phyloP scores from a whole-genome alignment of 2,888 invertebrate genomes.

The Petrophora chlorosata region DNA sequence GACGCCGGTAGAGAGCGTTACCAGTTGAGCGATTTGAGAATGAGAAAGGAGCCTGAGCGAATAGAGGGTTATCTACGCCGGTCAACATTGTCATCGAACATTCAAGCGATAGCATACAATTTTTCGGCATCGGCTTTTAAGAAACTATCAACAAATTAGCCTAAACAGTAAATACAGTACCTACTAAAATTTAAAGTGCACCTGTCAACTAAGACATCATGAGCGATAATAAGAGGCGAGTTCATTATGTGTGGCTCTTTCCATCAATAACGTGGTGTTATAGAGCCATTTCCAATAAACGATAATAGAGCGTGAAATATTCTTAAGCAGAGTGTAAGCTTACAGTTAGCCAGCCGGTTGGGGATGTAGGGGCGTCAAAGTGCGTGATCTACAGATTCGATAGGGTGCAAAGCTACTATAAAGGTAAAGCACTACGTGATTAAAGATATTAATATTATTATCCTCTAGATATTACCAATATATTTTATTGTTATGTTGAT shows the following conservation, averaged over 20 bases:
- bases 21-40: conserved; percentile 28
- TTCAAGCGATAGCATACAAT: conserved; percentile 60
- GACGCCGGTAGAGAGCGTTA: conserved; percentile 46
- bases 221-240: too few species aligned
- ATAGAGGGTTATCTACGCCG: conserved; percentile 46
- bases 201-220: too few species aligned
- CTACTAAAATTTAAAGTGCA: not conserved
- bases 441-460: conserved; percentile 39
- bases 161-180: not conserved
- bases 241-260: too few species aligned
- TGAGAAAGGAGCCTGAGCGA: conserved; percentile 35
- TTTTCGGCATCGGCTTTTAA: conserved; percentile 27
- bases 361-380: conserved; percentile 32
- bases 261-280: too few species aligned
- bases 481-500: conserved; percentile 13
- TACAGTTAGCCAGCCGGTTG: not conserved
- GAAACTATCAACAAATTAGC: conserved; percentile 31
- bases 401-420: conserved; percentile 61
- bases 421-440: conserved; percentile 64
- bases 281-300: too few species aligned
- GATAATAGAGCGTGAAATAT: too few species aligned
- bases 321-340: too few species aligned
- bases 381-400: conserved; percentile 51
- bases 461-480: conserved; percentile 16
- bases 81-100: conserved; percentile 81